Percentiles rank a stretch among this genome's conserved stretches.
These are phyloP conservation scores for Psittacula echo DNA, from an alignment of 2,797 vertebrate species.

Conservation along the genomic window DNA sequence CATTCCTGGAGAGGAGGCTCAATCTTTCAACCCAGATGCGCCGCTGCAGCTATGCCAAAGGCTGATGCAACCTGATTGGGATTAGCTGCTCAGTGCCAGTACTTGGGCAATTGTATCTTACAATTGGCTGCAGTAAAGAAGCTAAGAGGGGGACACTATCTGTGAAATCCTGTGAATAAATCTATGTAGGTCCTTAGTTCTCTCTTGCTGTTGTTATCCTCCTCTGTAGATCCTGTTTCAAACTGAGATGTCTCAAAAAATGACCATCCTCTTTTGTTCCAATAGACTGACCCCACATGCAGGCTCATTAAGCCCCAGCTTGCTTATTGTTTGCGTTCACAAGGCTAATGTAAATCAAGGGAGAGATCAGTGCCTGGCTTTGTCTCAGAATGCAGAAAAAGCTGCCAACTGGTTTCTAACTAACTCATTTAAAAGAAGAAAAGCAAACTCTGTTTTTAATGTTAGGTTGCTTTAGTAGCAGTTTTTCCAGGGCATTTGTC, in stretches of 20 bases:
- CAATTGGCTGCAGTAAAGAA: background rate
- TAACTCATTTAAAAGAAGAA: constrained; percentile 13
- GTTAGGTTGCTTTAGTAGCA: background rate
- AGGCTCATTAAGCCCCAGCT: constrained; percentile 42
- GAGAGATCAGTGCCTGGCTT: background rate
- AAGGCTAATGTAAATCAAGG: constrained; percentile 35
- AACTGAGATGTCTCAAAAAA: constrained; percentile 44
- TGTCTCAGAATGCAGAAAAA: background rate
- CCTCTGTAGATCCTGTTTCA: constrained; percentile 24
- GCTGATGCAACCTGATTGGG: background rate
- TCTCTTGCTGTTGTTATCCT: background rate
- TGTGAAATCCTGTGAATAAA: constrained; percentile 1
- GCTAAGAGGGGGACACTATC: background rate
- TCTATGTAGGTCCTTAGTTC: background rate
- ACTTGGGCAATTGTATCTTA: background rate
- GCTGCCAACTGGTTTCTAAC: constrained; percentile 26
- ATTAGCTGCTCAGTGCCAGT: background rate
- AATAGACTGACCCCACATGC: constrained; percentile 28
- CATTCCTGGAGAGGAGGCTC: background rate
- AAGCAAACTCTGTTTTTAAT: background rate
- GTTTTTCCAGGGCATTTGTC: background rate
- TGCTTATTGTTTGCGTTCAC: constrained; percentile 50
- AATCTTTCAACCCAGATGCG: background rate
- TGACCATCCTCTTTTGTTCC: constrained; percentile 46
- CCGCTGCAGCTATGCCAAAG: background rate